Percentiles rank a stretch among this genome's conserved stretches.
Conservation (phyloP, 2,888 invertebrate species). For the Latheticus oryzae region DNA sequence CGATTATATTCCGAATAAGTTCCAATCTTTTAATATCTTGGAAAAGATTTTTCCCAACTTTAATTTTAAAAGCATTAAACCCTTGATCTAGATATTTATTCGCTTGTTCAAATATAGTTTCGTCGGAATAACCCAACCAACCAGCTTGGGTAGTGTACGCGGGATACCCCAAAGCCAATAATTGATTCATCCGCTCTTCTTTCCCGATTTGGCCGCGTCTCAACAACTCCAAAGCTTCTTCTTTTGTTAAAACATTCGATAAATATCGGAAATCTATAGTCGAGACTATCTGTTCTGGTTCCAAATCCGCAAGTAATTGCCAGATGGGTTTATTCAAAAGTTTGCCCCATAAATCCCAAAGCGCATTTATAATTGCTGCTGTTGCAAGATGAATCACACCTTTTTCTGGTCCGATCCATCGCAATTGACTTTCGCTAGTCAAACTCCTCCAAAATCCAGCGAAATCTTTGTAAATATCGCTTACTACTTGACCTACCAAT, state of each 20-base stretch:
- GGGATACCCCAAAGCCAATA: constrained; percentile 80
- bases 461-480: constrained; percentile 82
- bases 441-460: constrained; percentile 82
- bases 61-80: constrained; percentile 87
- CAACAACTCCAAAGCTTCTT: constrained; percentile 81
- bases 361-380: constrained; percentile 88
- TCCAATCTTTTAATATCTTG: constrained; percentile 81
- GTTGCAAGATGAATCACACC: constrained; percentile 89
- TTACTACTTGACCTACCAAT: constrained; percentile 75
- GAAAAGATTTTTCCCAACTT: constrained; percentile 85
- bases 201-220: constrained; percentile 71
- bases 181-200: constrained; percentile 72
- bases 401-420: constrained; percentile 96
- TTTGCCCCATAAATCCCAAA: constrained; percentile 94
- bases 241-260: constrained; percentile 83
- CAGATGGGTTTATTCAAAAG: constrained; percentile 87
- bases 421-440: constrained; percentile 88
- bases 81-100: constrained; percentile 79
- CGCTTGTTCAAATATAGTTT: constrained; percentile 77
- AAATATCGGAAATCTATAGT: constrained; percentile 89
- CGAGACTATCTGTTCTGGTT: constrained; percentile 86
- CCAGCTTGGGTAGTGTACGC: constrained; percentile 91
- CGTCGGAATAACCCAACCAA: constrained; percentile 89
- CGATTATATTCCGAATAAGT: constrained; percentile 81
- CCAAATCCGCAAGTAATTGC: constrained; percentile 85